Evolutionary conservation across 2,797 vertebrate species (phyloP), one percentile per base, ranked within the genome.

Genomic region (Uromys caudimaculatus): DNA sequence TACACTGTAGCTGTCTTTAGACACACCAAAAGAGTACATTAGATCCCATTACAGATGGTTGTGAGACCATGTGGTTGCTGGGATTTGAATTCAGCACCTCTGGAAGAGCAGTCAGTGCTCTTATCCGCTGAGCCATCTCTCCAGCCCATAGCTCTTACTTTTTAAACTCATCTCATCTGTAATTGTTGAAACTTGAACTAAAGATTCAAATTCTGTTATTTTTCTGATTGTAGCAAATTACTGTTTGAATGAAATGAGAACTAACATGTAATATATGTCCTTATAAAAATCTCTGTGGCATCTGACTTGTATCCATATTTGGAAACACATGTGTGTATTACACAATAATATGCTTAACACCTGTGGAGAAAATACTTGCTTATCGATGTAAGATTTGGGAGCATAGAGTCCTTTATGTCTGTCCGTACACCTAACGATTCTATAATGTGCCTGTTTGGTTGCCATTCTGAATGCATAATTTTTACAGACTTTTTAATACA

Each of bases 131-230:
- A n/a, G n/a, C n/a, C n/a, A n/a, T 44, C 44, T 44, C 44, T 44
- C 44, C 44, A 44, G 44, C 44, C 44, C 6, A 3, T 6, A 44
- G 44, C 44, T 44, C 6, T 44, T 44, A 44, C 3, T 44, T 90
- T 29, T 89, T 85, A 32, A 9, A n/a, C 73, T 84, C 47, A 71
- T 35, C 8, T 85, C 86, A 58, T 50, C 12, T 58, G 17, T 91
- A 89, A 35, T 35, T 69, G 16, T 92, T 62, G 27, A 41, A 41
- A 47, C 47, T 82, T 86, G 44, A 54, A 94, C 73, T 84, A 81
- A 69, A 91, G 67, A 86, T 71, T 93, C 19, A 71, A n/a, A 91
- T 71, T 90, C 71, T 93, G 41, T 96, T 79, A 77, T 77, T 78
- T 91, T 77, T 6, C 62, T 79, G 23, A 92, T 9, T 35, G 12